Base-by-base conservation (phyloP, 2,113 vertebrate species). In the Pomatostomus ruficeps region DNA sequence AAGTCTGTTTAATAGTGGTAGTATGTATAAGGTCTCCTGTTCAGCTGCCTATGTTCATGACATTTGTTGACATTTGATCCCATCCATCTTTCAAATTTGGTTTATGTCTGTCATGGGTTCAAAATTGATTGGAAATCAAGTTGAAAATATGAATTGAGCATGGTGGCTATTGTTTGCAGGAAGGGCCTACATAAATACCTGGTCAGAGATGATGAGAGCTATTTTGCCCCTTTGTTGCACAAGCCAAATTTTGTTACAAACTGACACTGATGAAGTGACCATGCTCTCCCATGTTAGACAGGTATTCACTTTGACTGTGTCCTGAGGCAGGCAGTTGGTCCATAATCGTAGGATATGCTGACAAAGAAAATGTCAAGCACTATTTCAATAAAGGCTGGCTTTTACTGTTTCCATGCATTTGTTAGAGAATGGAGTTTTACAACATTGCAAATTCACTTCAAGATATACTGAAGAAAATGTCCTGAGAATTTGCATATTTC, bases 401-500 rank as follows among this genome's bases (percentile, higher is more conserved):
- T 81, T 92, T 89, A 19, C 72, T 93, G 11, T 78, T 96, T 72
- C 24, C 24, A 12, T 7, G 7, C 7, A 22, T 89, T 67, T 48
- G 9, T 88, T 89, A 86, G 51, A 90, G 28, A 48, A 74, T 59
- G 31, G 25, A 78, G 61, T 89, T 89, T 74, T 84, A 48, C 36
- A 93, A 57, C 55, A 68, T 76, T 71, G 25, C 16, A 71, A 76
- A 61, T 87, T 88, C 33, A 48, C 78, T 92, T 94, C 31, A 78
- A 93, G 76, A 65, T 5, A 55, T 58, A 61, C 33, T 76, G 54
- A 95, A 92, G 81, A 62, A 88, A 91, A 79, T 40, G 46, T 85
- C 71, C 46, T 61, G 25, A 95, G 54, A 76, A 95, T 95, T 75
- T 95, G 54, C 87, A 88, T 95, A 94, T 92, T 91, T 88, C 58